These are phyloP conservation scores for Troilus luridus DNA, from an alignment of 2,888 invertebrate species.

Conservation along the genomic window DNA sequence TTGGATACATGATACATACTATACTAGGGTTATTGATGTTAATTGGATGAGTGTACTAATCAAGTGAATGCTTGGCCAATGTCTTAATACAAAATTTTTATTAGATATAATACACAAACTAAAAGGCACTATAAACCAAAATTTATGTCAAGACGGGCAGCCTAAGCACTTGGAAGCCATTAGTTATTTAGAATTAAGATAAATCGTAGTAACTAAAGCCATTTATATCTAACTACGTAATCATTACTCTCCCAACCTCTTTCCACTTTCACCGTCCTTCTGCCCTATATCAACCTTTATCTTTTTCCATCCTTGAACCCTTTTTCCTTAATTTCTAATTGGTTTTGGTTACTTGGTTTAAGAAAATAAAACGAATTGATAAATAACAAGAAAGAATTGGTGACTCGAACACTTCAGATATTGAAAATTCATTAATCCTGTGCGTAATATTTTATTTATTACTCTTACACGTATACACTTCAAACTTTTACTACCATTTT, in stretches of 20 bases:
- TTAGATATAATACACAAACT: neutral
- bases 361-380: neutral
- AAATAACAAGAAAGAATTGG: neutral
- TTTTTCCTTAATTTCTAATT: neutral
- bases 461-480: too few relatives aligned
- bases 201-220: constrained; percentile 32
- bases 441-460: too few relatives aligned
- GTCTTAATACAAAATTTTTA: neutral
- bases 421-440: too few relatives aligned
- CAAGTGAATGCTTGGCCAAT: too few relatives aligned
- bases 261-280: neutral
- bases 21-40: too few relatives aligned
- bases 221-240: constrained; percentile 42
- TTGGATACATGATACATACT: too few relatives aligned
- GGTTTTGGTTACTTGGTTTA: neutral
- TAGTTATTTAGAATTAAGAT: constrained; percentile 45
- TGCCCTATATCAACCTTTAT: neutral
- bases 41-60: too few relatives aligned
- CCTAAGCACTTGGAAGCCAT: neutral
- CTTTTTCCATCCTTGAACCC: neutral
- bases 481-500: too few relatives aligned
- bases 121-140: constrained; percentile 3
- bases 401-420: too few relatives aligned
- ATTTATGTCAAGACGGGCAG: constrained; percentile 8
- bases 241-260: constrained; percentile 30